phyloP scores from a whole-genome alignment of 1,140 invertebrate genomes.

The Aphis gossypii region DNA sequence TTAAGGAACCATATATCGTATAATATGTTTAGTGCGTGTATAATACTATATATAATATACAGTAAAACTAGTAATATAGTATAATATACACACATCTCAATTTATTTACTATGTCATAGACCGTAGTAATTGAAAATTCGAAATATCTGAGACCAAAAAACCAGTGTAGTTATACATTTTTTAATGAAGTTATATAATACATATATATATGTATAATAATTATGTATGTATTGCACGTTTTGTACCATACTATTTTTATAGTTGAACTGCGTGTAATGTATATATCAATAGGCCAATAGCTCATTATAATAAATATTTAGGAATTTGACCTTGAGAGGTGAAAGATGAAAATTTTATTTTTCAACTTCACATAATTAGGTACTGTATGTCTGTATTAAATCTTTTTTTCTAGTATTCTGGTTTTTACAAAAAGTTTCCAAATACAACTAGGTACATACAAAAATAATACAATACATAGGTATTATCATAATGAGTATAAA shows the following conservation, averaged over 20 bases:
- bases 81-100: not conserved
- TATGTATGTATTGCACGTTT: not conserved
- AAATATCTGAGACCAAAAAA: not conserved
- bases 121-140: not conserved
- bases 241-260: not conserved
- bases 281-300: not conserved
- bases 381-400: not conserved
- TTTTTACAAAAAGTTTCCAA: not conserved
- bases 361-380: not conserved
- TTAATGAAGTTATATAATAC: not conserved
- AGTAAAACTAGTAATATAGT: not conserved
- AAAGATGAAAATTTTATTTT: not conserved
- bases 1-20: not conserved
- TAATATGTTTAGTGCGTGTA: not conserved
- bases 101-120: not conserved
- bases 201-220: not conserved
- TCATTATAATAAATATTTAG: slow-evolving; percentile 25
- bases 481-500: not conserved
- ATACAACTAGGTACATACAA: not conserved
- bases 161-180: not conserved
- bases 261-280: not conserved
- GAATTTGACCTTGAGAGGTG: slow-evolving; percentile 39
- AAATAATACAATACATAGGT: no score
- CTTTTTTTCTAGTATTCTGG: not conserved
- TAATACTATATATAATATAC: not conserved